A percentile compares a stretch with the other conserved stretches of the same genome.
These are phyloP conservation scores for Brenthis ino DNA, from an alignment of 2,888 invertebrate genomes.

Conservation along the genomic window DNA sequence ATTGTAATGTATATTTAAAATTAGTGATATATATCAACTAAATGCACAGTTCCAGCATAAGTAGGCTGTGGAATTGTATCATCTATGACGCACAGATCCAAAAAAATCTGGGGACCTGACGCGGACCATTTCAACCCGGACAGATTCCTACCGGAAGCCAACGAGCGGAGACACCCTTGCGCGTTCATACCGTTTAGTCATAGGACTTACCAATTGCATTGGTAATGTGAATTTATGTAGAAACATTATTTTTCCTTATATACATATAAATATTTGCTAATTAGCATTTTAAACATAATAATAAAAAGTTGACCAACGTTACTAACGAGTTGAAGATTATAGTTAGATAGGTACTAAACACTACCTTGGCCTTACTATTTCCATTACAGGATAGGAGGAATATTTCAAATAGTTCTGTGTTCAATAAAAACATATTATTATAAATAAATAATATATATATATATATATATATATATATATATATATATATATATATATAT, in stretches of 20 bases:
- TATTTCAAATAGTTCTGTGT: too few relatives aligned
- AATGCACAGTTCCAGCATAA: conserved; percentile 70
- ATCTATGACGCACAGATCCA: conserved; percentile 74
- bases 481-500: too few relatives aligned
- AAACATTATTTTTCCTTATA: not conserved
- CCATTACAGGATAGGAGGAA: too few relatives aligned
- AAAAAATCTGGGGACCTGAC: conserved; percentile 80
- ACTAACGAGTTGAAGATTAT: too few relatives aligned
- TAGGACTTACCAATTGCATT: conserved; percentile 76
- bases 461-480: too few relatives aligned
- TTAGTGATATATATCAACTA: conserved; percentile 54
- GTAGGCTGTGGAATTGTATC: conserved; percentile 67
- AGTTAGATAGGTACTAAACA: too few relatives aligned
- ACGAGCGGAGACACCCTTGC: conserved; percentile 66
- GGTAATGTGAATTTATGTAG: conserved; percentile 12
- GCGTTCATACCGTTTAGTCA: conserved; percentile 75
- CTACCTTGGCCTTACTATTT: too few relatives aligned
- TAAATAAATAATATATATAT: too few relatives aligned
- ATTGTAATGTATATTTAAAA: not conserved
- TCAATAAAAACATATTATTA: too few relatives aligned
- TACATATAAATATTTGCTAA: not conserved
- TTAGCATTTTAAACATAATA: not conserved
- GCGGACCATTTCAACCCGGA: conserved; percentile 83
- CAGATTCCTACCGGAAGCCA: conserved; percentile 79
- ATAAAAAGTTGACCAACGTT: too few relatives aligned